Evolutionary conservation across 2,888 invertebrate species (phyloP).

Genomic region (Xestia rhomboidea): DNA sequence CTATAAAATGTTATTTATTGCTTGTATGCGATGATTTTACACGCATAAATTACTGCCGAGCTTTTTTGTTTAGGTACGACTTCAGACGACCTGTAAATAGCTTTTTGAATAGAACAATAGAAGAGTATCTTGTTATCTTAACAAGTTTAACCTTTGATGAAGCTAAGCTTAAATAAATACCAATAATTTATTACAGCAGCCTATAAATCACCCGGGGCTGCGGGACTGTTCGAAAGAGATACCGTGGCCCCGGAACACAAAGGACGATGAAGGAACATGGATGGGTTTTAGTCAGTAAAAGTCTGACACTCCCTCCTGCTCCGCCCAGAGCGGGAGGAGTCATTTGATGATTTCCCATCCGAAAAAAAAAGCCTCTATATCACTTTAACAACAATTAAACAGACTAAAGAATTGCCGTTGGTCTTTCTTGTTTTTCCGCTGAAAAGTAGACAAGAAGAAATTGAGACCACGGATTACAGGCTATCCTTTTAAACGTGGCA

Average conservation of each 20-base stretch:
- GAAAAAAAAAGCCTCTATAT: too few species aligned
- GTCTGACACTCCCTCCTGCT: too few species aligned
- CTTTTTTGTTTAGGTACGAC: slow-evolving; percentile 66
- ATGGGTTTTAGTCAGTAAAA: too few species aligned
- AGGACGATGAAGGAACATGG: too few species aligned
- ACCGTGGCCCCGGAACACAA: too few species aligned
- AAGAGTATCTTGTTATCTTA: slow-evolving; percentile 41
- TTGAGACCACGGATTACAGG: fast-evolving
- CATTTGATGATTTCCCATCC: too few species aligned
- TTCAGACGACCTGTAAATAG: slow-evolving; percentile 64
- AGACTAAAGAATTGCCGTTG: background rate
- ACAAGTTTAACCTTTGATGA: slow-evolving; percentile 36
- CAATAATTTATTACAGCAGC: slow-evolving; percentile 14
- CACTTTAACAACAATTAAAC: background rate
- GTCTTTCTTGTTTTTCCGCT: background rate
- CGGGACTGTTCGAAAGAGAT: too few species aligned
- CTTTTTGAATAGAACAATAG: slow-evolving; percentile 43
- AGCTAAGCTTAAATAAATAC: slow-evolving; percentile 30
- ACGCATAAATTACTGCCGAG: slow-evolving; percentile 73
- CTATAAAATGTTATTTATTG: slow-evolving; percentile 77
- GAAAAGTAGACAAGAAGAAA: background rate
- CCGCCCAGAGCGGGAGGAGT: too few species aligned
- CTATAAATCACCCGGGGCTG: too few species aligned
- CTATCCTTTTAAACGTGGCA: background rate
- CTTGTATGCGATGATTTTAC: slow-evolving; percentile 72